phyloP scores from a whole-genome alignment of 2,113 vertebrate species.

The Crotalus tigris region DNA sequence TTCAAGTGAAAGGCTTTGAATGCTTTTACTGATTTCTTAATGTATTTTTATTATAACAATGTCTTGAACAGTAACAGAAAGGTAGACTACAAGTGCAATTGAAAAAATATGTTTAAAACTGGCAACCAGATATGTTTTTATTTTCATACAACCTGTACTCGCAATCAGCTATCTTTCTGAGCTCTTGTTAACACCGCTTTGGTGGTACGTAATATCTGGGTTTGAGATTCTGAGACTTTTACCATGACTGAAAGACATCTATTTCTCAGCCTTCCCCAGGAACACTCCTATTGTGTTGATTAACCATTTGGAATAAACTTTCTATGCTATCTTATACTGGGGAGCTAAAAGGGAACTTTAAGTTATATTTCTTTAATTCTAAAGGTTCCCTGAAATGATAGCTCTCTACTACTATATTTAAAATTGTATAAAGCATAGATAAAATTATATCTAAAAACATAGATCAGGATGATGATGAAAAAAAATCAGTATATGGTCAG shows the following conservation, averaged over 20 bases:
- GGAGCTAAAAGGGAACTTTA: neutral
- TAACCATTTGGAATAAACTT: neutral
- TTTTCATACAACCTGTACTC: neutral
- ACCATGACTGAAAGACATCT: neutral
- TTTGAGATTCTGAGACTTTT: neutral
- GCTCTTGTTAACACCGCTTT: neutral
- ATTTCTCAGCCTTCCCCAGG: neutral
- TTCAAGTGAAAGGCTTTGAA: neutral
- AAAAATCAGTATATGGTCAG: neutral
- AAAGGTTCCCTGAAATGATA: neutral
- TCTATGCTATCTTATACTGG: neutral
- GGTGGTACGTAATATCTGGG: neutral
- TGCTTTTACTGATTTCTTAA: neutral
- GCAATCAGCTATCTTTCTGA: neutral
- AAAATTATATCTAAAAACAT: neutral
- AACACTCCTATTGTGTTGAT: neutral
- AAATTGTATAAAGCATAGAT: neutral
- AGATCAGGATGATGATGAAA: neutral
- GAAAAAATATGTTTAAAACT: neutral
- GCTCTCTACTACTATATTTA: neutral
- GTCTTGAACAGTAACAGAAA: neutral
- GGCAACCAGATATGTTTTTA: neutral
- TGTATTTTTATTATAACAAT: neutral
- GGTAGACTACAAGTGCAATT: neutral
- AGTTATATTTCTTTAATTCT: neutral